Base-by-base conservation (phyloP, 92 coral and sea anemone genomes). In the Porites lobata region DNA sequence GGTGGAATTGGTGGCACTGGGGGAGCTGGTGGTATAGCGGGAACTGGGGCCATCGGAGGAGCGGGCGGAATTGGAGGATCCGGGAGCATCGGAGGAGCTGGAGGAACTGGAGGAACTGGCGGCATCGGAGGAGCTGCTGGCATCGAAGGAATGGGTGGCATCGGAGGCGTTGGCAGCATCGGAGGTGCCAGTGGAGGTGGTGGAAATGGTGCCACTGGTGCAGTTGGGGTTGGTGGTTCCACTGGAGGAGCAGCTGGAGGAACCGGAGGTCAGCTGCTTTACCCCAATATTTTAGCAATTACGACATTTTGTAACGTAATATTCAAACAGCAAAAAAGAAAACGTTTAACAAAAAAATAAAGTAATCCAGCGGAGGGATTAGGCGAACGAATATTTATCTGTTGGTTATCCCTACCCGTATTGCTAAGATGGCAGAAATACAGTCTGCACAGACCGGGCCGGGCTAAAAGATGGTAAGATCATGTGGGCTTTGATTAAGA, bases 41-140 rank as follows among this genome's bases (percentile, higher is more conserved):
- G 59, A 54, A 21, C 53, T 8, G 78, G 19, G 14, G 59, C 12
- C 10, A 29, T 59, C 18, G 78, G 19, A 54, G 59, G 59, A 54
- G 24, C 53, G 8, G 78, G 19, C 1, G 59, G 59, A 38, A 20
- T 50, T 54, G 82, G 89, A 4, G 47, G 47, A 38, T 4, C 47
- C 4, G 47, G 47, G 5, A 4, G 47, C 47, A 38, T 38, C 47
- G 47, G 47, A 38, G 47, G 47, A 38, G 52, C 92, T 5, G 78
- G 77, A 18, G 86, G 75, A n/a, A 65, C 83, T 15, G 77, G 69
- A 67, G 78, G 69, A 64, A 78, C 22, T 14, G 83, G 29, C 5
- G 65, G 4, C 15, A 38, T 29, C 7, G 79, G 65, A 53, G 75
- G 50, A 9, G 7, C 20, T 9, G 52, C 20, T 5, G 21, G 10